Evolutionary conservation across 2,888 invertebrate genomes (phyloP), one percentile per base, ranked within the genome.

Genomic region (Drosophila acutilabella): DNA sequence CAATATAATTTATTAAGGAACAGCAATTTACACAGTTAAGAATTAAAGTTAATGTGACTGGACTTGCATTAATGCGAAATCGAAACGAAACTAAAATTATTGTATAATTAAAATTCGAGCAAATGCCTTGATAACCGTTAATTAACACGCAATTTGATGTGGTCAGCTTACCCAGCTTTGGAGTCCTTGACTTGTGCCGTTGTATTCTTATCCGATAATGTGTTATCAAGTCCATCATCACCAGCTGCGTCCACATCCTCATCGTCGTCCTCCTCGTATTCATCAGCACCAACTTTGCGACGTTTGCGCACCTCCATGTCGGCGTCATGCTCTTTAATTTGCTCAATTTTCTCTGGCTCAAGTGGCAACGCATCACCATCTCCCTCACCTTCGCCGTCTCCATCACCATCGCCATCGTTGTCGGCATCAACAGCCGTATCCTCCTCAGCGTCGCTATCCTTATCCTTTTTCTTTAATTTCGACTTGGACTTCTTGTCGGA

Each of bases 391-490:
- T 20, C 20, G 20, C 20, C 20, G 20, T 20, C 20, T 20, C 20
- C 70, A 52, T 82, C 88, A 13, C 52, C 73, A 56, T 95, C 95
- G 0, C 86, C 72, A 51, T 82, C 88, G 14, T 56, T 73, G 60
- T 86, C 86, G 0, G 51, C 81, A 62, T 84, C 91, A 11, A 85
- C 77, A 45, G 81, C 86, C 23, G 78, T 80, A 36, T 95, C 95
- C 68, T 95, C 95, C 89, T 96, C 96, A 0, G 94, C 95, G 79
- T 95, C 96, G 42, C 96, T 96, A 90, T 97, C 96, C 93, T 97
- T 97, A 78, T 96, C 96, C 91, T 96, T 96, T 61, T 91, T 92
- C 82, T 91, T 92, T 3, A 89, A 83, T 72, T 91, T 91, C 1
- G 79, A 85, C 93, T 96, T 96, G 85, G 94, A 95, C 71, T 89